Percentiles rank a stretch among this genome's conserved stretches.
phyloP scores from a whole-genome alignment of 1,140 invertebrate species.

The Gyrodactylus salaris region DNA sequence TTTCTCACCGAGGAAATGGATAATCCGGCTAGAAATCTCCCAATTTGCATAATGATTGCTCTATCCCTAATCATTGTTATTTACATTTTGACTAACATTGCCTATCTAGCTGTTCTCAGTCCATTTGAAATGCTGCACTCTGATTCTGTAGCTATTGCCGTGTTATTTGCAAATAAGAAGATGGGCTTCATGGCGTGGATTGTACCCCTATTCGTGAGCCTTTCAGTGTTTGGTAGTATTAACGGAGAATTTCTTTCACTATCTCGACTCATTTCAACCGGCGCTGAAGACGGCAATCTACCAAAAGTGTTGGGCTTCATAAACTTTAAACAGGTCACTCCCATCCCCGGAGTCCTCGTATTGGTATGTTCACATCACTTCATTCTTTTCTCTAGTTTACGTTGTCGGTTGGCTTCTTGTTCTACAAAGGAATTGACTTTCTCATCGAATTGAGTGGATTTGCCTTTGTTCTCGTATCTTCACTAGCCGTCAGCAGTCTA shows the following conservation, averaged over 20 bases:
- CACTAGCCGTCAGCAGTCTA: not conserved
- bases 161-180: conserved; percentile 1
- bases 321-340: not conserved
- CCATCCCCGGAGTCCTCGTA: not conserved
- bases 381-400: not conserved
- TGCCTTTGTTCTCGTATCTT: not conserved
- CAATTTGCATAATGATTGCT: conserved; percentile 22
- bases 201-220: not conserved
- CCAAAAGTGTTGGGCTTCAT: not conserved
- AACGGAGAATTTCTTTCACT: conserved; percentile 1
- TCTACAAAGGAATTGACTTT: not conserved
- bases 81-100: conserved; percentile 23
- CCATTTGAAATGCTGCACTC: conserved; percentile 19
- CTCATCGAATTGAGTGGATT: conserved; percentile 6
- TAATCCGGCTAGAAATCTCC: conserved; percentile 31
- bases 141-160: conserved; percentile 20
- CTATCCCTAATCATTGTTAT: conserved; percentile 22
- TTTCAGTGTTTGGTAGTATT: conserved; percentile 3
- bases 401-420: not conserved
- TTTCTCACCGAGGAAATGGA: conserved; percentile 44
- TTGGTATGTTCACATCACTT: not conserved
- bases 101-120: conserved; percentile 23
- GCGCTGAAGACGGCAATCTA: not conserved
- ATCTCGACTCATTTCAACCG: not conserved
- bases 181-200: not conserved